Evolutionary conservation across 2,113 vertebrate genomes (phyloP), one percentile per base, ranked within the genome.

Genomic region (Zosterops lateralis): DNA sequence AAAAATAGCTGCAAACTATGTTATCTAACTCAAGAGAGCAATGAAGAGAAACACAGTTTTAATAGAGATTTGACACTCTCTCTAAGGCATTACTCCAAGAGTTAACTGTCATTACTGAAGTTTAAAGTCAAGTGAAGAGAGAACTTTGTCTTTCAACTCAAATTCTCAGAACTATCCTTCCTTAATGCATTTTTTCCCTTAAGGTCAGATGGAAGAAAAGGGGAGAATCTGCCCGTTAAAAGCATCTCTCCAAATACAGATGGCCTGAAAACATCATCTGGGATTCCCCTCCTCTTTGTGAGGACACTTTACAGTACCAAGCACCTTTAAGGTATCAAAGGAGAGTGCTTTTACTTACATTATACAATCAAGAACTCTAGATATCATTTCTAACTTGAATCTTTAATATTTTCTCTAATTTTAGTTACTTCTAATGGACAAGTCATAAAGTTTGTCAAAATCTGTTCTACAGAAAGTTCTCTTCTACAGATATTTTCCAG

Each of bases 141-240:
- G 31, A 84, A 48, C 17, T 44, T 84, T 72, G 51, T 61, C 36
- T 88, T 67, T 34, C 42, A 70, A 25, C 36, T 77, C 51, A 70
- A 34, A 45, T 74, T 72, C 57, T 90, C 80, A 90, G 53, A 92
- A 61, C 22, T 34, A 61, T 60, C 40, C 15, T 85, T 77, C 56
- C 29, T 95, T 96, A 96, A 97, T 96, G 93, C 60, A 70, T 56
- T 80, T 95, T 93, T 87, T 76, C 82, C 84, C 87, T 95, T 71
- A 92, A 90, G 94, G 95, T 95, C 89, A 94, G 76, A 78, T 75
- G n/a, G 12, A 84, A 77, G 45, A 90, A 96, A 94, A 87, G 77
- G 76, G 76, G 65, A 89, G 65, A 93, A 87, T 47, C 32, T 88
- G 51, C 64, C 95, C 0, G 1, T 91, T 95, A 92, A 95, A 92